A percentile compares a stretch with the other conserved stretches of the same genome.
Evolutionary conservation across 2,797 vertebrate genomes (phyloP).

Genomic region (Anguilla obscura): DNA sequence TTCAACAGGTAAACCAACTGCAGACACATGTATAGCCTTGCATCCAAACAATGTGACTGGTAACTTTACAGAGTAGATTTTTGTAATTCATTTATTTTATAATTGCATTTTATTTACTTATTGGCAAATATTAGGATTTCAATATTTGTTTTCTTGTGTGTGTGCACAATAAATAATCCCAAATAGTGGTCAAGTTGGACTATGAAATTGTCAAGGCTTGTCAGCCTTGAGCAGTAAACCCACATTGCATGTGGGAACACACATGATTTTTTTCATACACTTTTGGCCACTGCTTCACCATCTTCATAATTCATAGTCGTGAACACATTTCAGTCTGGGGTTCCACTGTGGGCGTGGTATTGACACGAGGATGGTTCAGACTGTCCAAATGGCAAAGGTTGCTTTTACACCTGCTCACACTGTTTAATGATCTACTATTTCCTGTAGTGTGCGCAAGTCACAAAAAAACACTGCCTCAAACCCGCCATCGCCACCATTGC

Average conservation of each 20-base stretch:
- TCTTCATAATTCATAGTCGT: background rate
- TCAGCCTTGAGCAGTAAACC: background rate
- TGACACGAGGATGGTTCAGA: conserved; percentile 70
- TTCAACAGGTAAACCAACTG: background rate
- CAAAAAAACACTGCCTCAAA: conserved; percentile 68
- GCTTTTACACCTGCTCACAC: conserved; percentile 92
- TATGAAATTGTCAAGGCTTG: background rate
- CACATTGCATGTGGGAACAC: background rate
- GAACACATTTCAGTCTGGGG: conserved; percentile 8
- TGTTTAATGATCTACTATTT: conserved; percentile 99
- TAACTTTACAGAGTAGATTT: background rate
- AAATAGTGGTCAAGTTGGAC: background rate
- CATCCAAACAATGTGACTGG: background rate
- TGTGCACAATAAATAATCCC: background rate
- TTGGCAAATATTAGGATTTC: background rate
- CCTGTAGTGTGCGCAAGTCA: conserved; percentile 79
- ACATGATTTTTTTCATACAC: background rate
- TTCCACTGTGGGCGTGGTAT: conserved; percentile 59
- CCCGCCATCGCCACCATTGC: conserved; percentile 54
- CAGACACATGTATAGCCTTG: background rate
- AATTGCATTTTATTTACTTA: background rate
- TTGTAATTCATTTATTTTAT: background rate
- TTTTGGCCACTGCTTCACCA: background rate
- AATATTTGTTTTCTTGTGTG: background rate
- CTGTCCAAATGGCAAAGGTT: conserved; percentile 94